Conservation (phyloP, 2,888 invertebrate genomes). For the Salpingus planirostris region DNA sequence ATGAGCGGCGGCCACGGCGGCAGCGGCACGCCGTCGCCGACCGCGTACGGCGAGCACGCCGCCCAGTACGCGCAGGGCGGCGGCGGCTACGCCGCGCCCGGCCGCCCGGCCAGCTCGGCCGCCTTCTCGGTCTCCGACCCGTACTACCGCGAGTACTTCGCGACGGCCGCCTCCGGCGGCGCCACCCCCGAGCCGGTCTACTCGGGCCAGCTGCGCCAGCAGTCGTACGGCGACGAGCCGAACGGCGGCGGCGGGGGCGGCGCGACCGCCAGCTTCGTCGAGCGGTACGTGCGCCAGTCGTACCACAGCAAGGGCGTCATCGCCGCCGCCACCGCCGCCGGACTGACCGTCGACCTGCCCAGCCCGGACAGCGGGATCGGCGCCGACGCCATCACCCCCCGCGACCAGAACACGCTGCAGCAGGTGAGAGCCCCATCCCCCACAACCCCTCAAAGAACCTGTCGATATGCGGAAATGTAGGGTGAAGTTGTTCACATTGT, state of each 20-base stretch:
- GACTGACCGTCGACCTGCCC: constrained; percentile 87
- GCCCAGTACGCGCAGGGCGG: constrained; percentile 35
- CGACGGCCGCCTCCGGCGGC: constrained; percentile 48
- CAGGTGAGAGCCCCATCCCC: constrained; percentile 54
- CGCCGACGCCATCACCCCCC: constrained; percentile 84
- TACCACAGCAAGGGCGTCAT: constrained; percentile 67
- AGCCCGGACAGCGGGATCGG: constrained; percentile 95
- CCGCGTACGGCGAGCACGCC: constrained; percentile 40
- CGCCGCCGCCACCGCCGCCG: constrained; percentile 65
- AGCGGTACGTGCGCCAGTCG: constrained; percentile 56
- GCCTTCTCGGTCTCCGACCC: constrained; percentile 59
- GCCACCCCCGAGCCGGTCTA: constrained; percentile 49
- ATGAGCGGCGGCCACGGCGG: constrained; percentile 42
- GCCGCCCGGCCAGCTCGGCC: constrained; percentile 41
- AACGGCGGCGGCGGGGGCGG: constrained; percentile 48
- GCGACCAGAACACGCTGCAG: constrained; percentile 82
- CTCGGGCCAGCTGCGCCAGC: constrained; percentile 42
- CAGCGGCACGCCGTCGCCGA: constrained; percentile 56
- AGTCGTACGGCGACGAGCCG: constrained; percentile 49
- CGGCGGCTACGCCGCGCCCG: constrained; percentile 37
- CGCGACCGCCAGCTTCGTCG: constrained; percentile 56
- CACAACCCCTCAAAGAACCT: no score
- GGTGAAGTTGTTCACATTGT: not conserved
- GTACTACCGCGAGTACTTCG: constrained; percentile 75
- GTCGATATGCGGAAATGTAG: not conserved